Evolutionary conservation across 2,797 vertebrate species (phyloP).

Genomic region (Fundulus diaphanus): DNA sequence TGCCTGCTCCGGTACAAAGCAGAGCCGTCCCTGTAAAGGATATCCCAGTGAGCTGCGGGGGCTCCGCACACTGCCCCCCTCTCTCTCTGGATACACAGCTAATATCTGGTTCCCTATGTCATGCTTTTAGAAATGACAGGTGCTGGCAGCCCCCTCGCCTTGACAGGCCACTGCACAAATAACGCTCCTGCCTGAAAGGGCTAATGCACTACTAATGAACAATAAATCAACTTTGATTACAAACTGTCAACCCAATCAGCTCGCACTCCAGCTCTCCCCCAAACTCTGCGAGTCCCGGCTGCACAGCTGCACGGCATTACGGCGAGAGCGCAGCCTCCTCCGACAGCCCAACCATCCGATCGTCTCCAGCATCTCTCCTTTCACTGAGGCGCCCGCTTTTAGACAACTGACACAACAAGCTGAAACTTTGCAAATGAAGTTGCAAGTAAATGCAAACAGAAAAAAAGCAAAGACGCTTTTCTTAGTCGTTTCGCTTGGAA

Average conservation of each 20-base stretch:
- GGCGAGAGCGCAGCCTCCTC: constrained; percentile 69
- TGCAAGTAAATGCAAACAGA: neutral
- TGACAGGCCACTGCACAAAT: constrained; percentile 96
- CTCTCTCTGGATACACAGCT: constrained; percentile 74
- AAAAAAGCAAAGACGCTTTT: neutral
- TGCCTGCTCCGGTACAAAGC: constrained; percentile 65
- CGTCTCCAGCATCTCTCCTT: constrained; percentile 25
- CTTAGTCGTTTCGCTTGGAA: neutral
- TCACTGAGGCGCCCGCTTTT: constrained; percentile 21
- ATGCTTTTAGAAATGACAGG: constrained; percentile 93
- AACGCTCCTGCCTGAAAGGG: constrained; percentile 93
- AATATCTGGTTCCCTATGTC: constrained; percentile 89
- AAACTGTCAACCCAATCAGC: constrained; percentile 96
- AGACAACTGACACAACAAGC: constrained; percentile 39
- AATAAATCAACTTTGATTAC: constrained; percentile 99
- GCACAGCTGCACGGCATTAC: constrained; percentile 82
- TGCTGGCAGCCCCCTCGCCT: constrained; percentile 89
- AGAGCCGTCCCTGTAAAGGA: constrained; percentile 67
- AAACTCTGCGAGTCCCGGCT: constrained; percentile 72
- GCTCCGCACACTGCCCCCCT: constrained; percentile 59
- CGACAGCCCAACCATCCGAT: constrained; percentile 37
- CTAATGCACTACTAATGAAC: constrained; percentile 99
- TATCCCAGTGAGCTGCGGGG: constrained; percentile 67
- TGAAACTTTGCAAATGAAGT: constrained; percentile 40
- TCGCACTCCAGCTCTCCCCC: constrained; percentile 87